phyloP scores from a whole-genome alignment of 2,797 vertebrate genomes.

The Vespertilio murinus region DNA sequence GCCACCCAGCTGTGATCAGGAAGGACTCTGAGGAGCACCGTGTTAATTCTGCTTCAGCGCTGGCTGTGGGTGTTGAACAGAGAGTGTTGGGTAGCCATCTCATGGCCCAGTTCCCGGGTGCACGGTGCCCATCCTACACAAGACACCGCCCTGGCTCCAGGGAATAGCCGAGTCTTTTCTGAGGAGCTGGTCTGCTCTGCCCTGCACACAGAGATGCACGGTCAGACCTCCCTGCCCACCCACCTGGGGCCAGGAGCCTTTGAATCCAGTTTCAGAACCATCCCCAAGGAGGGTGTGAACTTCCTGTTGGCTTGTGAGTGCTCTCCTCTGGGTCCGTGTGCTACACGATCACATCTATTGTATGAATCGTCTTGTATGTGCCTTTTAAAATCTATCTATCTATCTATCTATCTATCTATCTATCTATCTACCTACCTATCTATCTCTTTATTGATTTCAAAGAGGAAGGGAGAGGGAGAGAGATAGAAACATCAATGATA shows the following conservation, averaged over 20 bases:
- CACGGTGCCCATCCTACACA: rapidly evolving
- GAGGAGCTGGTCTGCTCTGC: not conserved
- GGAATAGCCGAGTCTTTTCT: not conserved
- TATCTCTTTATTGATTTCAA: no score
- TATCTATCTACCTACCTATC: no score
- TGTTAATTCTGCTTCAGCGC: not conserved
- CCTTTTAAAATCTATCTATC: no score
- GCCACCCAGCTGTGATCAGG: not conserved
- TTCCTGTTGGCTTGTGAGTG: not conserved
- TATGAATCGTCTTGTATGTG: not conserved
- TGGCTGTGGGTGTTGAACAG: not conserved
- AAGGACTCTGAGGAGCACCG: not conserved
- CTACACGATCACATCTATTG: not conserved
- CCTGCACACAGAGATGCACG: not conserved
- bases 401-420: no score
- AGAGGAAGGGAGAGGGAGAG: no score
- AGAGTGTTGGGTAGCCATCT: not conserved
- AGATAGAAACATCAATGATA: no score
- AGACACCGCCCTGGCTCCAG: not conserved
- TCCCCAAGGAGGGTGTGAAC: not conserved
- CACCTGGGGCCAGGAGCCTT: not conserved
- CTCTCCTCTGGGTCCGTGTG: not conserved
- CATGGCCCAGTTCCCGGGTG: not conserved
- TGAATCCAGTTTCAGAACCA: not conserved
- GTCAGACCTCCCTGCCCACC: not conserved